Conservation (phyloP, 2,888 invertebrate species). For the Lucinisca nassula region DNA sequence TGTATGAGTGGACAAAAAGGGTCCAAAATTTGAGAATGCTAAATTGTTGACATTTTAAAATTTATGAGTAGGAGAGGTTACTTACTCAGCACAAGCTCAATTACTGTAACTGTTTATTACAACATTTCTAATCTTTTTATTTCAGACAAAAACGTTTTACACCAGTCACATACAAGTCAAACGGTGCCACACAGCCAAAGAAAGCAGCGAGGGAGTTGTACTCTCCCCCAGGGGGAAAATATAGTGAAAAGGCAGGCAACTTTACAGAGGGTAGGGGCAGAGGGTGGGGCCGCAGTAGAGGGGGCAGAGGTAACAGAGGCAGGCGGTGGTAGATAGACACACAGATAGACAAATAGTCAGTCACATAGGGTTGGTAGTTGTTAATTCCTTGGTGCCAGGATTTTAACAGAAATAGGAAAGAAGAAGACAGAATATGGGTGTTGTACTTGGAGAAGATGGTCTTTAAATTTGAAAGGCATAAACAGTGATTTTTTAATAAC, state of each 20-base stretch:
- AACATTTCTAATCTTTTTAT: slow-evolving; percentile 11
- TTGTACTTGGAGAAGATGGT: too few species aligned
- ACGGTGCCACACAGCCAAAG: slow-evolving; percentile 77
- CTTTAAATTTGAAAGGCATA: too few species aligned
- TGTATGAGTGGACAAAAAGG: too few species aligned
- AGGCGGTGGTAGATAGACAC: slow-evolving; percentile 10
- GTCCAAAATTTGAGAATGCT: too few species aligned
- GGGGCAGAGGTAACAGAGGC: slow-evolving; percentile 38
- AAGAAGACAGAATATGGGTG: too few species aligned
- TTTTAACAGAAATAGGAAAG: too few species aligned
- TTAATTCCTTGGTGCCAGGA: too few species aligned
- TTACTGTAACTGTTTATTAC: not conserved
- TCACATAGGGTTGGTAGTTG: too few species aligned
- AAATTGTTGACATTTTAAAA: too few species aligned
- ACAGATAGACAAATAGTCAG: too few species aligned
- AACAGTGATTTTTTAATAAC: too few species aligned
- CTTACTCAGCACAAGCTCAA: too few species aligned
- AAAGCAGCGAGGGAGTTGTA: slow-evolving; percentile 81
- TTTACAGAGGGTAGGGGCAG: slow-evolving; percentile 49
- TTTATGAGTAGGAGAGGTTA: not conserved
- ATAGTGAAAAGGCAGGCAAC: slow-evolving; percentile 86
- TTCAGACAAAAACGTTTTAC: slow-evolving; percentile 84
- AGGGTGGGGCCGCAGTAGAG: slow-evolving; percentile 32
- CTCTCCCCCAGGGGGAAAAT: slow-evolving; percentile 87
- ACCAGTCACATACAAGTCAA: slow-evolving; percentile 83